Evolutionary conservation across 2,888 invertebrate species (phyloP), one percentile per base, ranked within the genome.

Genomic region (Drosophila picticornis): DNA sequence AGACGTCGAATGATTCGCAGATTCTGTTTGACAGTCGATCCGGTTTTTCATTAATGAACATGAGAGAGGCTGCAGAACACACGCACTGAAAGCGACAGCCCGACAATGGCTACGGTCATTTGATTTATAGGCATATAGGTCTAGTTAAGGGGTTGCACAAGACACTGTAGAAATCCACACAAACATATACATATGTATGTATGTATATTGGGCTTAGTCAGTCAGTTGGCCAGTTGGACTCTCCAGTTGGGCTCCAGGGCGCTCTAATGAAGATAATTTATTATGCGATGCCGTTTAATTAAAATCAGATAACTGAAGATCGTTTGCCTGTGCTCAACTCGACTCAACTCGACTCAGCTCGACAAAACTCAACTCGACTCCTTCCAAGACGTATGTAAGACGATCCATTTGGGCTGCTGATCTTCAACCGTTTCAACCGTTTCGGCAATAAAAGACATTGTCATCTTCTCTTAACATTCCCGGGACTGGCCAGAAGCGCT

Each of bases 261-360:
- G 19, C 53, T 81, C 91, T 93, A 93, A 93, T 92, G 92, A 93
- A 93, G 92, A 93, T 93, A 93, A 93, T 93, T 93, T 93, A 93
- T 93, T 93, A 93, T 92, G 88, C 92, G 93, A 93, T 93, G 92
- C 88, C 91, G 92, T 93, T 93, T 93, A 93, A 93, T 93, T 93
- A 93, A 93, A 92, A 88, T 88, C 91, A 90, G 93, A 93, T 93
- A 93, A 92, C 77, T 84, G 72, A 77, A 87, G 69, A 80, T 80
- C 79, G 70, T 67, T 74, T 77, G 81, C 73, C 74, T 73, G 77
- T 72, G 75, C 74, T 72, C 27, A 56, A 38, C 73, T 72, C 11
- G 16, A 43, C 51, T 52, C 52, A 52, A 40, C 57, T 56, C 55
- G 16, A 43, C 51, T 52, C 52, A 52, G 31, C 57, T 56, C 55